Percentiles rank a stretch among this genome's conserved stretches.
Conservation (phyloP, 2,888 invertebrate genomes). For the Pharmacophagus antenor region DNA sequence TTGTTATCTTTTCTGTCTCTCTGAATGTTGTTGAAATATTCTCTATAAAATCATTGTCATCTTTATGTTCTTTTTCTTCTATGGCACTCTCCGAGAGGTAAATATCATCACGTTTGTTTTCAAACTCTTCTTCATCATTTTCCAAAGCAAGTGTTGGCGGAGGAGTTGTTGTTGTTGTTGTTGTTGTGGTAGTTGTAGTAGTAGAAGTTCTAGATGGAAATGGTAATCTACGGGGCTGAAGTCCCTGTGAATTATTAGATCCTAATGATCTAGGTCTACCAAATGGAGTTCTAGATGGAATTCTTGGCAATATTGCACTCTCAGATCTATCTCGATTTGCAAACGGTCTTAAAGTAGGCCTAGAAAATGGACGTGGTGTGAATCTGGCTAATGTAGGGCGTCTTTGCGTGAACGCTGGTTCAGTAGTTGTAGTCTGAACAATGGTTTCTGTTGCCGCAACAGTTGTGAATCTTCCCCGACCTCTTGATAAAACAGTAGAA, state of each 20-base stretch:
- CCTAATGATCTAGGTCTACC: slow-evolving; percentile 49
- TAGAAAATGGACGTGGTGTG: slow-evolving; percentile 68
- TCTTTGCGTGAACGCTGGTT: slow-evolving; percentile 46
- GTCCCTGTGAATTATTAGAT: slow-evolving; percentile 35
- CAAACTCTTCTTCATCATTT: slow-evolving; percentile 54
- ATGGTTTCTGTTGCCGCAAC: slow-evolving; percentile 53
- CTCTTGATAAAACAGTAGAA: slow-evolving; percentile 58
- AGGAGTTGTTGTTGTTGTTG: slow-evolving; percentile 39
- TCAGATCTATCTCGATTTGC: slow-evolving; percentile 32
- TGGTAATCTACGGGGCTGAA: slow-evolving; percentile 58
- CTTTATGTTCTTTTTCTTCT: slow-evolving; percentile 70
- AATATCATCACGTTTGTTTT: slow-evolving; percentile 65
- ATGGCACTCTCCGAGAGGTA: slow-evolving; percentile 74
- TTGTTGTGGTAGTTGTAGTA: slow-evolving; percentile 50
- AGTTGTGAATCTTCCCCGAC: slow-evolving; percentile 59
- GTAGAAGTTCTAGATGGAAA: slow-evolving; percentile 52
- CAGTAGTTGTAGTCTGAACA: slow-evolving; percentile 41
- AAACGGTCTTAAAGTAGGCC: slow-evolving; percentile 37
- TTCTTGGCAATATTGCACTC: slow-evolving; percentile 39
- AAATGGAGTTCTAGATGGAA: slow-evolving; percentile 54
- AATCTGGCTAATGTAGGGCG: slow-evolving; percentile 66
- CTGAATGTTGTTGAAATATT: slow-evolving; percentile 32
- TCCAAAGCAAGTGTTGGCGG: slow-evolving; percentile 42
- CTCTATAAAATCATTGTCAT: slow-evolving; percentile 40
- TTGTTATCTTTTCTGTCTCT: slow-evolving; percentile 40